These are phyloP conservation scores for Aphelinus atriplicis DNA, from an alignment of 1,140 invertebrate species.

Conservation along the genomic window DNA sequence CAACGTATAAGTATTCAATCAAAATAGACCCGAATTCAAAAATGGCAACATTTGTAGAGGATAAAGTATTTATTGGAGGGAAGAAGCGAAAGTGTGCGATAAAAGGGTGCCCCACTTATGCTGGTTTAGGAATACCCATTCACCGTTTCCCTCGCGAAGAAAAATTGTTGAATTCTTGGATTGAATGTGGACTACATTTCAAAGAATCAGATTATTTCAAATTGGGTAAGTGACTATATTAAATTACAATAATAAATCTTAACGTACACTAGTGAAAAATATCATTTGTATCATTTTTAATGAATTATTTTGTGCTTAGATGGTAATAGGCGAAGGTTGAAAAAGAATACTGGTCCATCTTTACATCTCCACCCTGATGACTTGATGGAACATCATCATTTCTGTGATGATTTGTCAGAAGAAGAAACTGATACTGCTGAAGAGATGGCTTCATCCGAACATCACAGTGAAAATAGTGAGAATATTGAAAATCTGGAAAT, in stretches of 20 bases:
- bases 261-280: background rate
- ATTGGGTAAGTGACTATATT: background rate
- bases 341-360: background rate
- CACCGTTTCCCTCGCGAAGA: no score
- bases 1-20: no score
- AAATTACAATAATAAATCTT: background rate
- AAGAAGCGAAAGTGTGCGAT: no score
- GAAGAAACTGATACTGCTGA: background rate
- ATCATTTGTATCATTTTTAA: background rate
- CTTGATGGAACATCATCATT: background rate
- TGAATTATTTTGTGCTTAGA: background rate
- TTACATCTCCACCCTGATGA: background rate
- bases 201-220: background rate
- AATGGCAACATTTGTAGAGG: no score
- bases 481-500: background rate
- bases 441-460: background rate
- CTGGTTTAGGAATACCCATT: no score
- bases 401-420: background rate
- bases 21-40: no score
- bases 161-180: no score
- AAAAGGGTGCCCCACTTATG: no score
- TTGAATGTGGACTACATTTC: slow-evolving; percentile 4
- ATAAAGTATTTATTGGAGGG: no score
- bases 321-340: background rate
- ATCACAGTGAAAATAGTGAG: background rate